Evolutionary conservation across 2,113 vertebrate species (phyloP).

Genomic region (Cynopterus brachyotis): DNA sequence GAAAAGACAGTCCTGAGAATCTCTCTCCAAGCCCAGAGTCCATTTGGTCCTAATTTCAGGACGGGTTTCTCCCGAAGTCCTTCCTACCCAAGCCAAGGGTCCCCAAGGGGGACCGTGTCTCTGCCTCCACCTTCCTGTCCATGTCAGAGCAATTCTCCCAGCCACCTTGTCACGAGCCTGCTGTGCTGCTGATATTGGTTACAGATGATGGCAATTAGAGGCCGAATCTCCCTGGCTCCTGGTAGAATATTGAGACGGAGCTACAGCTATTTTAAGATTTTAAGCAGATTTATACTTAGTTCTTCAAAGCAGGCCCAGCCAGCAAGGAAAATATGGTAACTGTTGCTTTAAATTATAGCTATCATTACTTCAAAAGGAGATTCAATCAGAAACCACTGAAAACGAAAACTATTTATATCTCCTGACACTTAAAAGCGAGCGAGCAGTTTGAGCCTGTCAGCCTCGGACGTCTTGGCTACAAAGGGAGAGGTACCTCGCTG

Average conservation of each 20-base stretch:
- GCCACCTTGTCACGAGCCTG: slow-evolving; percentile 77
- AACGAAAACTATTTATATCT: slow-evolving; percentile 85
- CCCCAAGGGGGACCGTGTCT: slow-evolving; percentile 60
- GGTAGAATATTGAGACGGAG: slow-evolving; percentile 76
- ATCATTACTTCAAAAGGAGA: slow-evolving; percentile 90
- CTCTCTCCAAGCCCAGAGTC: not conserved
- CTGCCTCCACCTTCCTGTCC: slow-evolving; percentile 77
- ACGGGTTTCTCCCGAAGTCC: slow-evolving; percentile 65
- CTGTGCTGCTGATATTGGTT: slow-evolving; percentile 82
- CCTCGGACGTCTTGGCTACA: slow-evolving; percentile 66
- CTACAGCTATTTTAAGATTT: slow-evolving; percentile 84
- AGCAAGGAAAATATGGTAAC: slow-evolving; percentile 88
- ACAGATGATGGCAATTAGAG: slow-evolving; percentile 88
- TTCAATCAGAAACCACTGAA: slow-evolving; percentile 86
- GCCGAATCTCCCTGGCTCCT: slow-evolving; percentile 80
- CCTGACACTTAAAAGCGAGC: slow-evolving; percentile 84
- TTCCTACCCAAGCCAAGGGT: slow-evolving; percentile 65
- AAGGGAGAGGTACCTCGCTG: slow-evolving; percentile 55
- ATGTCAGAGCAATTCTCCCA: slow-evolving; percentile 76
- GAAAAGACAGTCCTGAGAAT: not conserved
- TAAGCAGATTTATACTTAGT: slow-evolving; percentile 86
- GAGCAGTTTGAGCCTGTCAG: slow-evolving; percentile 82
- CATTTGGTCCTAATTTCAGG: slow-evolving; percentile 75
- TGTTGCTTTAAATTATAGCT: slow-evolving; percentile 91
- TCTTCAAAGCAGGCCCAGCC: slow-evolving; percentile 85